Percentiles rank a stretch among this genome's conserved stretches.
Conservation (phyloP, 2,888 invertebrate genomes). For the Xylocampa areola region DNA sequence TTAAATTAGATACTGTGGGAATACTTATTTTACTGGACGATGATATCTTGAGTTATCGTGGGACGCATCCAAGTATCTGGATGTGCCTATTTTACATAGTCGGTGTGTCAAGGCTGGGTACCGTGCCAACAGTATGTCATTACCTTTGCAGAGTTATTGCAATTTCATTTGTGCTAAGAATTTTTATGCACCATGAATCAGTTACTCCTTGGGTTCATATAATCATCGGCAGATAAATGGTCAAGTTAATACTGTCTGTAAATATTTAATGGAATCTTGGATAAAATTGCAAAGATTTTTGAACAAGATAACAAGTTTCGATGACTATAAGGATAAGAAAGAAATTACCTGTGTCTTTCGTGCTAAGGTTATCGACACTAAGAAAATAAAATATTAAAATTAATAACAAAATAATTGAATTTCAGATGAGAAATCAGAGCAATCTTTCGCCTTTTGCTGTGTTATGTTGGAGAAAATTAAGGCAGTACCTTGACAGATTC, state of each 20-base stretch:
- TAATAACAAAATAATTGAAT: constrained; percentile 3
- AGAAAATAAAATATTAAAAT: constrained; percentile 8
- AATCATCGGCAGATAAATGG: background rate
- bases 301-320: constrained; percentile 13
- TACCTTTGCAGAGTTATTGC: constrained; percentile 41
- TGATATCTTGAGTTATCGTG: constrained; percentile 58
- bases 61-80: constrained; percentile 42
- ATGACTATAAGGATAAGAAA: constrained; percentile 18
- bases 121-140: constrained; percentile 45
- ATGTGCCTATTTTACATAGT: constrained; percentile 49
- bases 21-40: constrained; percentile 57
- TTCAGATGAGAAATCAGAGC: background rate
- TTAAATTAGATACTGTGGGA: constrained; percentile 66
- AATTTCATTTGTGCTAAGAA: constrained; percentile 46
- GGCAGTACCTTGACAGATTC: too few species aligned
- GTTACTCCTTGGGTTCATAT: constrained; percentile 12
- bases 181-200: constrained; percentile 34
- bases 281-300: constrained; percentile 32
- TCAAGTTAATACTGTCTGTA: constrained; percentile 8
- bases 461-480: too few species aligned
- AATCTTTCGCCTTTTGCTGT: too few species aligned
- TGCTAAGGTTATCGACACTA: too few species aligned
- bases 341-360: background rate
- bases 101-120: constrained; percentile 58
- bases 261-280: constrained; percentile 13